Evolutionary conservation across 1,140 invertebrate species (phyloP), one percentile per base, ranked within the genome.

Genomic region (Aplysia californica): DNA sequence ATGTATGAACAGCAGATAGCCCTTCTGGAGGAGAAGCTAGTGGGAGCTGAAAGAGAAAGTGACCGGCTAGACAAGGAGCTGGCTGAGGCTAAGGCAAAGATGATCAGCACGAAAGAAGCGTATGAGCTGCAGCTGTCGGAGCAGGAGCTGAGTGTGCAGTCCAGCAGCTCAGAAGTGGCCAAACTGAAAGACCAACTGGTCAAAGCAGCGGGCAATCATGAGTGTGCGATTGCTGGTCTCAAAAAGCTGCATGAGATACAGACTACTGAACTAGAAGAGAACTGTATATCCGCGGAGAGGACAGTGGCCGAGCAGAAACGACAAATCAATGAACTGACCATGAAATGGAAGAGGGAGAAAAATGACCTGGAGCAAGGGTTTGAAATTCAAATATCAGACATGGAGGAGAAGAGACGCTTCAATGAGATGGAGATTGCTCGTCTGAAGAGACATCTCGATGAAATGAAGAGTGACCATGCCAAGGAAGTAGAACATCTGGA

Each of bases 381-480:
- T 71, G 79, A 82, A 29, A 67, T 72, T 41, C 78, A 78, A 69
- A 20, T 78, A 69, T 78, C 80, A 38, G 82, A 84, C 36, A 76
- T 79, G 44, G 79, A 83, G 33, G 76, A 75, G n/a, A 76, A 77
- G 39, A 68, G 71, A 38, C 75, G 78, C 50, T 71, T 77, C 31
- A 72, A 61, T 72, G 81, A 81, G n/a, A 80, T 70, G 59, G 83
- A 83, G 44, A 77, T 80, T n/a, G 36, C 59, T 29, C 68, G 76
- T 56, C 38, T 83, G 31, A 80, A 81, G 74, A 67, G 76, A 21
- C 80, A 84, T 61, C 56, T 80, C 58, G 76, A 79, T 67, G 82
- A 82, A 75, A 83, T 83, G 75, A 80, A 78, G 39, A 69, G 72
- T 41, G 81, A 82, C 69, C 77, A 78, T 44, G 73, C 75, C 39